Percentiles rank a stretch among this genome's conserved stretches.
phyloP scores from a whole-genome alignment of 2,888 invertebrate genomes.

The Euzetes globulus region DNA sequence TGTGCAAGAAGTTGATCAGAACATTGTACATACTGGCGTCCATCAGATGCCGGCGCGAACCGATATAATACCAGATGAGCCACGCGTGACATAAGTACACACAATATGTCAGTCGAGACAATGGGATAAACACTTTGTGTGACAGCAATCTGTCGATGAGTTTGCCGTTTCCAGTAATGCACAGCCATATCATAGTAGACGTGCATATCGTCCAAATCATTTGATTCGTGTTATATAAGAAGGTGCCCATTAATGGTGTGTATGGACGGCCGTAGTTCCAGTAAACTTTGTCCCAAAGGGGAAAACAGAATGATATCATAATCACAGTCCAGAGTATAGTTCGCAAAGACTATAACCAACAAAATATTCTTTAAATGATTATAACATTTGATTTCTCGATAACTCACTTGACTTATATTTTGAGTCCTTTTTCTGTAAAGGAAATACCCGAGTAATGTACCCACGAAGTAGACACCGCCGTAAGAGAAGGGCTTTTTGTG shows the following conservation, averaged over 20 bases:
- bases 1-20: neutral
- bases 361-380: neutral
- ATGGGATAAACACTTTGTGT: slow-evolving; percentile 28
- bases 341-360: neutral
- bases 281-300: slow-evolving; percentile 9
- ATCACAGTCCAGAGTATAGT: neutral
- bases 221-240: neutral
- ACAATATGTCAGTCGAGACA: slow-evolving; percentile 35
- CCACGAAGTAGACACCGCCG: slow-evolving; percentile 3
- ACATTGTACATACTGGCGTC: neutral
- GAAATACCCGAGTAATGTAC: neutral
- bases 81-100: slow-evolving; percentile 38
- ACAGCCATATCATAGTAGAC: slow-evolving; percentile 24
- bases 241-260: neutral
- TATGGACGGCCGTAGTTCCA: slow-evolving; percentile 3
- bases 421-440: neutral
- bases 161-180: slow-evolving; percentile 32
- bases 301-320: neutral
- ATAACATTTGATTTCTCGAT: neutral
- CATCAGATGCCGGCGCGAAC: slow-evolving; percentile 25
- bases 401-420: neutral
- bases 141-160: slow-evolving; percentile 33
- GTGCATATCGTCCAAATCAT: slow-evolving; percentile 5
- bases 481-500: neutral
- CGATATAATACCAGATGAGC: slow-evolving; percentile 34